phyloP scores from a whole-genome alignment of 2,888 invertebrate species.

The Lamellibrachia columna region DNA sequence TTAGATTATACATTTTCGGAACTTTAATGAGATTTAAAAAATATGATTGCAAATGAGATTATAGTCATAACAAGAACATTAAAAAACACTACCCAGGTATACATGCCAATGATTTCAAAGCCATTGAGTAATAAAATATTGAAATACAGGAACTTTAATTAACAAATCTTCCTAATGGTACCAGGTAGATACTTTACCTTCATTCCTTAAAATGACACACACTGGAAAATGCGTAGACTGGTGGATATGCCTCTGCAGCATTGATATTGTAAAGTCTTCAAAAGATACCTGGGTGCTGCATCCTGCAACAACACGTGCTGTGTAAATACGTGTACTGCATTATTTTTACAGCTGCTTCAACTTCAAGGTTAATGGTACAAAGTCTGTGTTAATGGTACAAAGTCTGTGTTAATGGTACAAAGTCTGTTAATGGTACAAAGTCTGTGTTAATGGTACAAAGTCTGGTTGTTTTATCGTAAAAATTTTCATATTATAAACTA shows the following conservation, averaged over 20 bases:
- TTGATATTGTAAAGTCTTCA: background rate
- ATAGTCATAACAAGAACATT: background rate
- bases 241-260: background rate
- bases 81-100: background rate
- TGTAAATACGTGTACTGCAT: background rate
- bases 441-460: background rate
- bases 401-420: background rate
- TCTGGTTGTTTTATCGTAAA: too few species aligned
- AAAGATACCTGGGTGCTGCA: background rate
- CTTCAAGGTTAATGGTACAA: background rate
- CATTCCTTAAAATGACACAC: background rate
- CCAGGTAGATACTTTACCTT: background rate
- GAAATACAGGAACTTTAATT: background rate
- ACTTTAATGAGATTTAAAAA: background rate
- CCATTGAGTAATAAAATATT: background rate
- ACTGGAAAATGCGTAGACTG: background rate
- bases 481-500: too few species aligned
- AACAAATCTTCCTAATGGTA: background rate
- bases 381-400: background rate
- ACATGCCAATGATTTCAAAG: background rate
- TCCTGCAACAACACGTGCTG: background rate
- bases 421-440: background rate
- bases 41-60: background rate
- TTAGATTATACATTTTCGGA: background rate
- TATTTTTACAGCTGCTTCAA: background rate